A percentile compares a stretch with the other conserved stretches of the same genome.
Evolutionary conservation across 1,140 invertebrate species (phyloP).

Genomic region (Scaptomyza graminum): DNA sequence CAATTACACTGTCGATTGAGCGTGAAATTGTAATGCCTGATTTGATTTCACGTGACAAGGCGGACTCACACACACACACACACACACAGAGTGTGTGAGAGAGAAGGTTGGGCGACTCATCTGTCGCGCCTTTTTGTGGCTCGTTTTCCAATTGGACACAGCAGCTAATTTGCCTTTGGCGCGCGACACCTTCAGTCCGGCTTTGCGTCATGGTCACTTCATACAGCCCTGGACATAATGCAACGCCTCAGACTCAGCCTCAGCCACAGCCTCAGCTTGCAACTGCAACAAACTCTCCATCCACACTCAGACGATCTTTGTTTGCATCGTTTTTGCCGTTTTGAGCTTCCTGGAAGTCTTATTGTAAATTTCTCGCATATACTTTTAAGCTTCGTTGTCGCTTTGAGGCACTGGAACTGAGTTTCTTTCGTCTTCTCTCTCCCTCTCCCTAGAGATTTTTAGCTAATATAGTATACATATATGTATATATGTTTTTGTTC

Average conservation of each 20-base stretch:
- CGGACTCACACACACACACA: conserved; percentile 30
- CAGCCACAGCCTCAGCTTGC: no score
- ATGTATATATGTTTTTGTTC: conserved; percentile 31
- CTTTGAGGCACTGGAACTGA: conserved; percentile 39
- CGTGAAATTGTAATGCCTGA: conserved; percentile 80
- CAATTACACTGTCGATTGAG: conserved; percentile 76
- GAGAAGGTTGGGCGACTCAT: conserved; percentile 17
- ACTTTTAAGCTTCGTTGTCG: conserved; percentile 70
- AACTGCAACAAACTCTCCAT: no score
- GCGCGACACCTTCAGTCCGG: conserved; percentile 64
- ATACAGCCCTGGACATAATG: conserved; percentile 54
- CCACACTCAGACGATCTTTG: conserved; percentile 26
- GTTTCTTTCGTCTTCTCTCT: conserved; percentile 29
- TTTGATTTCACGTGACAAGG: conserved; percentile 79
- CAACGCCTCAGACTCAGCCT: conserved; percentile 35
- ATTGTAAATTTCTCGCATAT: conserved; percentile 81
- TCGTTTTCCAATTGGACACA: conserved; percentile 79
- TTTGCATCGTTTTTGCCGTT: conserved; percentile 63
- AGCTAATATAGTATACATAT: conserved; percentile 80
- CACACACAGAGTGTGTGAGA: neutral
- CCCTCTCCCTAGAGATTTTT: conserved; percentile 59
- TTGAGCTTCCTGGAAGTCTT: conserved; percentile 77
- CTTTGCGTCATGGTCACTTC: conserved; percentile 72
- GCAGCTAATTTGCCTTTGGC: conserved; percentile 79
- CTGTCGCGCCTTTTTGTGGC: conserved; percentile 36